These are phyloP conservation scores for Hylomyscus alleni DNA, from an alignment of 2,797 vertebrate genomes.

Conservation along the genomic window DNA sequence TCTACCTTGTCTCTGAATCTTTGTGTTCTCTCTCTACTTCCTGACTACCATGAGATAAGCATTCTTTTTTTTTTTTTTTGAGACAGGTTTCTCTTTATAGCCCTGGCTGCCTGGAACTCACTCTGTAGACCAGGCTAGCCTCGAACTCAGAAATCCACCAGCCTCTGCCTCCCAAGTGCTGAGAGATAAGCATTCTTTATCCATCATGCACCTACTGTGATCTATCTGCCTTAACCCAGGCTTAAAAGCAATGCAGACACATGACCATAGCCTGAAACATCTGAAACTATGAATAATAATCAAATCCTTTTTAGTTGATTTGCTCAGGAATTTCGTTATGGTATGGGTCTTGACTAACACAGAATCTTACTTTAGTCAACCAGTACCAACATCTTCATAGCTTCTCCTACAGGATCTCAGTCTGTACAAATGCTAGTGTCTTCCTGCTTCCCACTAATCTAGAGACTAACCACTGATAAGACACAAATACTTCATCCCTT, in stretches of 20 bases:
- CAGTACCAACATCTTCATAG: not conserved
- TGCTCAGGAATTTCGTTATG: not conserved
- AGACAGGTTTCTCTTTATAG: no score
- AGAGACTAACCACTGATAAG: not conserved
- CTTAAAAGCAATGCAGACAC: not conserved
- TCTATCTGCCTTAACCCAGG: not conserved
- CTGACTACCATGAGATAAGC: not conserved
- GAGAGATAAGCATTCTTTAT: not conserved
- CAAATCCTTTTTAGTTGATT: not conserved
- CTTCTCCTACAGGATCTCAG: not conserved
- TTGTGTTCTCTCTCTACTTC: not conserved
- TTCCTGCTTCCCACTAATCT: not conserved
- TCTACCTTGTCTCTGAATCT: not conserved
- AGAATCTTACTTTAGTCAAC: not conserved
- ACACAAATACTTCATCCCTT: not conserved
- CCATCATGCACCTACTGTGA: fast-evolving
- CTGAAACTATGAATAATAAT: not conserved
- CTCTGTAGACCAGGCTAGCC: no score
- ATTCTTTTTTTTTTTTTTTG: no score
- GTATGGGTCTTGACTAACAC: not conserved
- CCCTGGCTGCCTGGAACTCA: no score
- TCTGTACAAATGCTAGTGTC: not conserved
- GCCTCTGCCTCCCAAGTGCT: no score
- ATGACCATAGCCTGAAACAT: no score
- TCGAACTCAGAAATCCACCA: no score